These are phyloP conservation scores for Silvanus unidentatus DNA, from an alignment of 2,888 invertebrate species.

Conservation along the genomic window DNA sequence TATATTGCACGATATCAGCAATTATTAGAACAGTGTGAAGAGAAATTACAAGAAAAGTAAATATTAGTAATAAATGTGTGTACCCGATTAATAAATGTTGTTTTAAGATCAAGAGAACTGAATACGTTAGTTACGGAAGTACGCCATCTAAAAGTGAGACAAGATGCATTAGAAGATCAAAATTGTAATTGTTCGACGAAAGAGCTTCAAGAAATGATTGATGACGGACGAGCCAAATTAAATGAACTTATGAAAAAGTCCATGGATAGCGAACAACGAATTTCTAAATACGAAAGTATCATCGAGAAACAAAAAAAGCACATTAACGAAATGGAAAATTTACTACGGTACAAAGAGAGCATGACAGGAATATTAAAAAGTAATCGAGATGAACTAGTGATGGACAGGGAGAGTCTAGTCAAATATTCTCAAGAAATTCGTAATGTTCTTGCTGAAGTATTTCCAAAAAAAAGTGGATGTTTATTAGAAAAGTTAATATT, in stretches of 20 bases:
- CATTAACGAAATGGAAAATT: constrained; percentile 57
- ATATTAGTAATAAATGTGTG: neutral
- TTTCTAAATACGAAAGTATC: constrained; percentile 54
- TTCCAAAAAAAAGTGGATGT: constrained; percentile 2
- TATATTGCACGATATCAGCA: constrained; percentile 22
- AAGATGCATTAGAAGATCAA: constrained; percentile 30
- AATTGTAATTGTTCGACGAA: constrained; percentile 29
- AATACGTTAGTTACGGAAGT: constrained; percentile 30
- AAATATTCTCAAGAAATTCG: constrained; percentile 38
- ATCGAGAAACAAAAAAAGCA: constrained; percentile 56
- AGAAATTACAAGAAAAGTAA: constrained; percentile 30
- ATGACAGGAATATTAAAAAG: constrained; percentile 54
- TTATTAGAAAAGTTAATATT: neutral
- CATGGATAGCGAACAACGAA: constrained; percentile 39
- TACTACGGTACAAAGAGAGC: constrained; percentile 57
- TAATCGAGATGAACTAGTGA: constrained; percentile 50
- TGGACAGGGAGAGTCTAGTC: constrained; percentile 47
- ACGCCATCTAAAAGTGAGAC: constrained; percentile 31
- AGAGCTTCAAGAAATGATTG: constrained; percentile 36
- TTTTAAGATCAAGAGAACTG: constrained; percentile 30
- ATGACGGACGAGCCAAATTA: constrained; percentile 36
- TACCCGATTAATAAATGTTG: constrained; percentile 3
- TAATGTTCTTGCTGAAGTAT: constrained; percentile 35
- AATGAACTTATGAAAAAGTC: constrained; percentile 28
- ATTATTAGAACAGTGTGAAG: constrained; percentile 27